Base-by-base conservation (phyloP, 2,113 vertebrate genomes). In the Rhizomys pruinosus region DNA sequence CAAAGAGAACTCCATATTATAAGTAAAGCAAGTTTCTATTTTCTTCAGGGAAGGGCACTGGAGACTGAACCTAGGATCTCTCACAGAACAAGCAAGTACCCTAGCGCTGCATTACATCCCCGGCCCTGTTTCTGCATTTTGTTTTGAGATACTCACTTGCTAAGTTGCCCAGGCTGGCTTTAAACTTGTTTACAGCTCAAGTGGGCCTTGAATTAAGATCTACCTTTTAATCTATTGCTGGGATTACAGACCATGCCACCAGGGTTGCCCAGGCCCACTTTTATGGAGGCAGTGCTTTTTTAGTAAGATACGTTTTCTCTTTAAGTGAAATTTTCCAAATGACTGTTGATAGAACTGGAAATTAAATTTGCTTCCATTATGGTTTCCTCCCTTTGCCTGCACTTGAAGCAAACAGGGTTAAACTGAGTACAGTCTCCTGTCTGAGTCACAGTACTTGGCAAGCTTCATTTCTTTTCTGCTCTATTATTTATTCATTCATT, bases 291-390 rank as follows among this genome's bases (percentile, higher is more conserved):
- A 44, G 15, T 80, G 23, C 61, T 93, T 94, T 79, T 87, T 68
- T 32, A 34, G 72, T 32, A 34, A 42, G 29, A 78, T 59, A 34
- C 84, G 37, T 66, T 47, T 5, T 39, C 68, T 64, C 66, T 81
- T 63, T 84, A 84, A 84, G 23, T 95, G 25, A 42, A 44, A 68
- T 87, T 91, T 94, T 95, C 74, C n/a, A 84, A 74, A 72, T 87
- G 61, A 80, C 84, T 92, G 71, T 71, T 68, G 52, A 71, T 52
- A 91, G 42, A 59, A 90, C 66, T 78, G 68, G 25, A 71, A 93
- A 90, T 87, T 12, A 86, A 29, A 87, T 84, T 78, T 88, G 27
- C 29, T 74, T 32, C 32, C 42, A 2, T 68, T 44, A 15, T 84
- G 5, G 15, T 57, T 23, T 27, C 47, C 47, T 52, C 47, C 47